Base-by-base conservation (phyloP, 2,113 vertebrate genomes). In the Thamnophis sirtalis region DNA sequence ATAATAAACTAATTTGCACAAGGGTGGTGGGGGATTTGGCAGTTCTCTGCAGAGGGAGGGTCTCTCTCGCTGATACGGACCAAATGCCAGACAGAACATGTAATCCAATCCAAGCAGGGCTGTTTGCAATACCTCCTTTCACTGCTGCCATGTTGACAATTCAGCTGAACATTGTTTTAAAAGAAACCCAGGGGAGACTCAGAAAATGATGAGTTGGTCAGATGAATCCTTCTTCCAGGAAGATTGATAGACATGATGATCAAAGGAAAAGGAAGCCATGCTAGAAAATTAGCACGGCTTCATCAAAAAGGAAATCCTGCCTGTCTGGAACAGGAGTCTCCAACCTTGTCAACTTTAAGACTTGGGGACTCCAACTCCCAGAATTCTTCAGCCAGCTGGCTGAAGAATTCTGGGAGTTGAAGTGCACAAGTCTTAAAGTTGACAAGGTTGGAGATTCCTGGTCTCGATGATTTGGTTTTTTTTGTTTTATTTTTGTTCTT, bases 1-100 rank as follows among this genome's bases (percentile, higher is more conserved):
- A 92, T 93, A 93, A 91, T 92, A 94, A 94, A 94, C 92, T 55
- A 94, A 94, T 96, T 94, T 95, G 93, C 87, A 91, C 38, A 95
- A 48, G 38, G 50, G 53, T 90, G 88, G 73, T 88, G 87, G 91
- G 93, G 53, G 60, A 95, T 92, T 93, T 96, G 95, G 89, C 92
- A 95, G 94, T 95, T 92, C 6, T 94, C 95, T 92, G 88, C 93
- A 95, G 93, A 24, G 13, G 60, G 93, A 51, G 58, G 43, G 91
- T 95, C 92, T 94, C 43, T 43, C 94, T 94, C 92, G 19, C 49
- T 86, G 91, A 88, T 73, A 17, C 0, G 3, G 73, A 43, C 33
- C 33, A 38, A 80, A 43, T 22, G 43, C 7, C 87, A 60, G 58
- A 22, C 21, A 85, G 54, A 85, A 21, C 73, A 17, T 38, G 43